These are phyloP conservation scores for Silurus meridionalis DNA, from an alignment of 2,113 vertebrate species.

Conservation along the genomic window DNA sequence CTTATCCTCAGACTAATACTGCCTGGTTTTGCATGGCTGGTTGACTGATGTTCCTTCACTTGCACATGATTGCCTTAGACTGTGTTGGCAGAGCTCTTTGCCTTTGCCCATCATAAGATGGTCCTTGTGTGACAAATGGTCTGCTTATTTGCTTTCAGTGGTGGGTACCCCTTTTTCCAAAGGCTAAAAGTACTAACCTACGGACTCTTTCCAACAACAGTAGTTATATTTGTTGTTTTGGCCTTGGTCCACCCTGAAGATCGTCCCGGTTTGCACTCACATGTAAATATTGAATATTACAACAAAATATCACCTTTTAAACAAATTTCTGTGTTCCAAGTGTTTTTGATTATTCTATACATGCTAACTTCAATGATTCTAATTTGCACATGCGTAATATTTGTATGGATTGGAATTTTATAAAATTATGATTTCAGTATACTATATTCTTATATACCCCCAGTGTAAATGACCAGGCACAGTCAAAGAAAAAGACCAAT, in stretches of 20 bases:
- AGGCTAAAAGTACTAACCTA: neutral
- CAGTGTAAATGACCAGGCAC: neutral
- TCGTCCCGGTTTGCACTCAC: no score
- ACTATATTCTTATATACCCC: neutral
- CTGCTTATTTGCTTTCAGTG: neutral
- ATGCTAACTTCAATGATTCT: neutral
- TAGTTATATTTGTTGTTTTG: no score
- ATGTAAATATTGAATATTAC: no score
- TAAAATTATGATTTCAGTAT: neutral
- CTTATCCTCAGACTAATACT: neutral
- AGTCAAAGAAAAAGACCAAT: neutral
- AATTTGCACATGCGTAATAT: neutral
- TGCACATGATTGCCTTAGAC: neutral
- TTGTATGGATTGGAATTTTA: neutral
- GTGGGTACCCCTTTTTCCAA: neutral
- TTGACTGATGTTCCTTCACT: neutral
- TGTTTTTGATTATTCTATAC: no score
- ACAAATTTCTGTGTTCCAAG: no score
- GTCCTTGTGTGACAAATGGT: neutral
- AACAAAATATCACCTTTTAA: no score
- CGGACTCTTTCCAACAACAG: no score
- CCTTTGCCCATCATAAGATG: neutral
- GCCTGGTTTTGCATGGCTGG: neutral
- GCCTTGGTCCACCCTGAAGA: no score
- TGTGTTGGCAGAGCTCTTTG: no score